Evolutionary conservation across 2,888 invertebrate species (phyloP), one percentile per base, ranked within the genome.

Genomic region (Eudemis profundana): DNA sequence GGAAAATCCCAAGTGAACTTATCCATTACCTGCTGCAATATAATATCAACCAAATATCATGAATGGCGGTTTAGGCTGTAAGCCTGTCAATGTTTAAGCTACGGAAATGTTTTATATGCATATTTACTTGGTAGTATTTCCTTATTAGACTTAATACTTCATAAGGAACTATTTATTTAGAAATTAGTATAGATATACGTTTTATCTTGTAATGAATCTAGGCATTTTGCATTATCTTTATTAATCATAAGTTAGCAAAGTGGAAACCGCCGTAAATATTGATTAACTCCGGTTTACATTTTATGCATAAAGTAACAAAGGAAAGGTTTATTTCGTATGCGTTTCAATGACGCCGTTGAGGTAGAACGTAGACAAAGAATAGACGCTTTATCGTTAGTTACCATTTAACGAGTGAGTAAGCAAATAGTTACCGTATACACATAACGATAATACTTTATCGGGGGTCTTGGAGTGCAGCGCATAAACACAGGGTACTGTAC

Each of bases 401-500:
- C 65, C 66, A 62, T 63, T 59, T 61, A 61, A 68, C 69, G 73
- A 77, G 72, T 84, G 84, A 84, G 83, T 84, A 82, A 84, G 83
- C 81, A 84, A 83, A 82, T 80, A 81, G 78, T 80, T 80, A 78
- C 75, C 70, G 69, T 74, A 69, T 72, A 79, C 78, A 76, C 78
- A 77, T 73, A 74, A 77, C 83, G 86, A 87, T 88, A 88, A 82
- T 80, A 75, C 79, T 81, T 62, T 87, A 87, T 89, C 87, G 83
- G 79, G 79, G 83, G 83, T 85, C 83, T 84, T 81, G 77, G 79
- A 86, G 85, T 84, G 86, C 84, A 85, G 75, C 74, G 78, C 79
- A 83, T 86, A 86, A 87, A 89, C 87, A 90, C 88, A 86, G 84
- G 85, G 83, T 82, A 83, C 84, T 84, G 79, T 84, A 81, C 79